Base-by-base conservation (phyloP, 1,140 invertebrate species). In the Drosophila repleta region DNA sequence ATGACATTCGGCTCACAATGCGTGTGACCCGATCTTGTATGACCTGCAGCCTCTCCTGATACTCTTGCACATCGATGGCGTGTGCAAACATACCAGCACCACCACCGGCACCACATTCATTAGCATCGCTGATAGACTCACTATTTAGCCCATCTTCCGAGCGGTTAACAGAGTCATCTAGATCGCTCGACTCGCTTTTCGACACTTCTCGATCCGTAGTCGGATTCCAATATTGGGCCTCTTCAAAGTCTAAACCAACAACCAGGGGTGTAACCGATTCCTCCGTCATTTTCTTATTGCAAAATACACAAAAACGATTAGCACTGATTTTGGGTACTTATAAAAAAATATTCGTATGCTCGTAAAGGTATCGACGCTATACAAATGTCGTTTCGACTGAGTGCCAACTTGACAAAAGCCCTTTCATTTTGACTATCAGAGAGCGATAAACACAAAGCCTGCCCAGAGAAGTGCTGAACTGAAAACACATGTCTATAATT, bases 21-120 rank as follows among this genome's bases (percentile, higher is more conserved):
- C 41, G 58, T 32, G 49, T 11, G 18, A 63, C 43, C 5, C 51
- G 66, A 7, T 69, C 55, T 5, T 58, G 55, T 18, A 67, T 48
- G 1, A 17, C 13, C 4, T n/a, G 18, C 21, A 69, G 8, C 32
- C 26, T 62, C 2, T 62, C 46, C 41, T 21, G 7, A n/a, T n/a
- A 39, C 6, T 41, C 26, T 2, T n/a, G 37, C 1, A 43, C 20
- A 41, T 11, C 5, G 2, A 26, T 26, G 37, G 20, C 6, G 10
- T 7, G 21, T 3, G 48, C 13, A 6, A 24, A 29, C 0, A 4
- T 4, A 2, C 17, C 48, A 17, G 2, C n/a, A 17, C 17, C 15
- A 0, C 15, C 48, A 10, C 6, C n/a, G 10, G 15, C 26, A 32
- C 7, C 48, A 8, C 15, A 10, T 26, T 5, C 13, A 18, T 8